Percentiles rank a stretch among this genome's conserved stretches.
Evolutionary conservation across 2,797 vertebrate species (phyloP).

Genomic region (Chiloscyllium punctatum): DNA sequence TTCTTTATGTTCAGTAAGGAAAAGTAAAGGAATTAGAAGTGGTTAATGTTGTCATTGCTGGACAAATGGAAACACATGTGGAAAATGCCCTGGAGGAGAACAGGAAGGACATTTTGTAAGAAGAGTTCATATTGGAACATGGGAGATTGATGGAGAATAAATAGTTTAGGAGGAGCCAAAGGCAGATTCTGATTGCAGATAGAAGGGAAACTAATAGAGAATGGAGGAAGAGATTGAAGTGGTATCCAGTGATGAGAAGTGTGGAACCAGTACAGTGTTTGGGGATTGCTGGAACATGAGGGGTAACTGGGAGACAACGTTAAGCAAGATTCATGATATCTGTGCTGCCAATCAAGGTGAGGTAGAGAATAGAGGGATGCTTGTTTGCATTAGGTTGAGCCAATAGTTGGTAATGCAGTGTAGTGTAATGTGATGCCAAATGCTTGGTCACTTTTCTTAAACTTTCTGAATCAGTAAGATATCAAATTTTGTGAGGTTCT

Average conservation of each 20-base stretch:
- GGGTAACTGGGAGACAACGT: background rate
- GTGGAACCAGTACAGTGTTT: background rate
- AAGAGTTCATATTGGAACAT: background rate
- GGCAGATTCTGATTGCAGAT: background rate
- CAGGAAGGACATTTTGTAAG: background rate
- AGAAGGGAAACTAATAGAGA: background rate
- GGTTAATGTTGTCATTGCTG: background rate
- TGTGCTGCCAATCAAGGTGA: background rate
- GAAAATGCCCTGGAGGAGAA: background rate
- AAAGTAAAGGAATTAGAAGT: no score
- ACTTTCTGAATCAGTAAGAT: no score
- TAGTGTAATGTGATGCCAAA: no score
- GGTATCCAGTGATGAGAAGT: background rate
- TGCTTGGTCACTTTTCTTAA: no score
- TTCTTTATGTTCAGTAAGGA: no score
- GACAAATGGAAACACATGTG: background rate
- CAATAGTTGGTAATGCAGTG: background rate
- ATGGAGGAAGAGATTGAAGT: background rate
- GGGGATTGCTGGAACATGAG: background rate
- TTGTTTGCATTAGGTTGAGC: background rate
- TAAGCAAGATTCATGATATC: background rate
- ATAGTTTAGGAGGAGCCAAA: background rate
- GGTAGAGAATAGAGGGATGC: background rate
- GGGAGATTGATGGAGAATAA: background rate
- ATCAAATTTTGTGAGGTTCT: no score